phyloP scores from a whole-genome alignment of 1,140 invertebrate species.

The Lithobius niger region DNA sequence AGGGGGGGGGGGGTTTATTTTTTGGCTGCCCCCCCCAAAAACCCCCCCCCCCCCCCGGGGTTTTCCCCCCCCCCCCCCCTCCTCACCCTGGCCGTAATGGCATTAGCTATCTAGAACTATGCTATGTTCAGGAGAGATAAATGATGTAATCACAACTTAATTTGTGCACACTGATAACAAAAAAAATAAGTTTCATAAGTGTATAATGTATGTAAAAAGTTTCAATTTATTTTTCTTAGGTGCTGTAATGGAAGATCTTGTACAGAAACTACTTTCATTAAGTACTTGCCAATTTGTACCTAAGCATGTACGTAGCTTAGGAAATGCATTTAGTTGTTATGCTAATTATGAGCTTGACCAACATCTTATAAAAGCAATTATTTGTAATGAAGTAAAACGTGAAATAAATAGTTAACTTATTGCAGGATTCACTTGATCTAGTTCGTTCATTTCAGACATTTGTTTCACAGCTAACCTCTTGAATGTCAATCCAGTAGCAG shows the following conservation, averaged over 20 bases:
- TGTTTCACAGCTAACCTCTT: not conserved
- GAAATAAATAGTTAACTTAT: not conserved
- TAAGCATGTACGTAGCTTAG: constrained; percentile 71
- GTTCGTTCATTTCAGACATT: not conserved
- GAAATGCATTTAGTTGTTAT: constrained; percentile 83
- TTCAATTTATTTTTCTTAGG: constrained; percentile 36
- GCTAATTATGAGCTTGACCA: constrained; percentile 58
- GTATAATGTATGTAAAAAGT: no score
- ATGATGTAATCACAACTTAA: no score
- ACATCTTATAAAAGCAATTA: not conserved
- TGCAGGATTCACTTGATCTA: not conserved
- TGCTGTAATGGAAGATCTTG: constrained; percentile 57
- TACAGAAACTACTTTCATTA: constrained; percentile 46
- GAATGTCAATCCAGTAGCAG: no score
- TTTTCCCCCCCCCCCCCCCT: no score
- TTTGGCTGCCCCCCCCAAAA: no score
- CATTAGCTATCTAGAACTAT: no score
- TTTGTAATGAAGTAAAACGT: not conserved
- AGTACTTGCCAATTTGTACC: constrained; percentile 58
- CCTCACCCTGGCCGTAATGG: no score
- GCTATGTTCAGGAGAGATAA: no score
- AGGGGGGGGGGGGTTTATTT: no score
- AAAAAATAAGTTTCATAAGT: no score
- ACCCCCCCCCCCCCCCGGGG: no score
- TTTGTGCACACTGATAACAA: no score